Evolutionary conservation across 2,888 invertebrate species (phyloP).

Genomic region (Noctuana brunneofusca): DNA sequence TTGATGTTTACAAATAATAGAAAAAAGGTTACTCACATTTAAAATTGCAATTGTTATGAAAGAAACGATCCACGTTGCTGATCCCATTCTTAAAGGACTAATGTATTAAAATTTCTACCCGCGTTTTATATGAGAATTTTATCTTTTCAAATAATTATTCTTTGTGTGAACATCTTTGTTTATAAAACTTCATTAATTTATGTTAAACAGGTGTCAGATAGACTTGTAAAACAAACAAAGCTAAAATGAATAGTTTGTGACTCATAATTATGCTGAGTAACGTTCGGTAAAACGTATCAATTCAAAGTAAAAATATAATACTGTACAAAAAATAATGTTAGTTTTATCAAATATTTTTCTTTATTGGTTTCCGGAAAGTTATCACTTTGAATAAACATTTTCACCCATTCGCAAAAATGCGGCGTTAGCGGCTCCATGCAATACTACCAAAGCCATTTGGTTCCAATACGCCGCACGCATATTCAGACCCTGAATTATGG

Average conservation of each 20-base stretch:
- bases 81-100: slow-evolving; percentile 40
- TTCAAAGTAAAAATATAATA: not conserved
- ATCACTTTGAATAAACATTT: slow-evolving; percentile 15
- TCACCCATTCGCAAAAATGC: slow-evolving; percentile 7
- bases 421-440: slow-evolving; percentile 11
- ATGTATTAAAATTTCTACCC: slow-evolving; percentile 21
- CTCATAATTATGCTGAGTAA: slow-evolving; percentile 29
- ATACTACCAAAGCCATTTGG: slow-evolving; percentile 18
- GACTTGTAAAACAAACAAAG: slow-evolving; percentile 40
- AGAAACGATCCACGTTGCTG: slow-evolving; percentile 42
- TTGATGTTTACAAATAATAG: not conserved
- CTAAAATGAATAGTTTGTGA: slow-evolving; percentile 35
- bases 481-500: slow-evolving; percentile 10
- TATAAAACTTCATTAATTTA: slow-evolving; percentile 33
- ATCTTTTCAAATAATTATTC: slow-evolving; percentile 36
- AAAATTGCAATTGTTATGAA: slow-evolving; percentile 43
- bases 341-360: not conserved
- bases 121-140: slow-evolving; percentile 40
- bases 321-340: not conserved
- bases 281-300: not conserved
- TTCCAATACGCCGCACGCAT: slow-evolving; percentile 10
- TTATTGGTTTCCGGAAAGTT: not conserved
- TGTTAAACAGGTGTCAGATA: slow-evolving; percentile 41
- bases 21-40: slow-evolving; percentile 44
- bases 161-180: slow-evolving; percentile 39